Evolutionary conservation across 2,797 vertebrate genomes (phyloP).

Genomic region (Catharus ustulatus): DNA sequence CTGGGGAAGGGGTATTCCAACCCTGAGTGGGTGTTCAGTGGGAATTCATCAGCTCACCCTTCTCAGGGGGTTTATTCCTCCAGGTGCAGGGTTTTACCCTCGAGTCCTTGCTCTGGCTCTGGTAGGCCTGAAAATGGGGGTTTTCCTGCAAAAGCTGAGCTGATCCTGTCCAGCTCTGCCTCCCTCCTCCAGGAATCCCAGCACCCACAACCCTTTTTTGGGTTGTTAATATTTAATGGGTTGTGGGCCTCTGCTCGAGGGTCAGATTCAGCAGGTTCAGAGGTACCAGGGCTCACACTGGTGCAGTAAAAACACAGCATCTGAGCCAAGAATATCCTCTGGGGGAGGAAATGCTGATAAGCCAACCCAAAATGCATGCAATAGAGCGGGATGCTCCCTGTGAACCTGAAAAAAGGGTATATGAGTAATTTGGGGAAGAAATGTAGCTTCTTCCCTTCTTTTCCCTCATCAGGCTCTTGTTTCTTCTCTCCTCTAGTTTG

Average conservation of each 20-base stretch:
- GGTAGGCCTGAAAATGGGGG: not conserved
- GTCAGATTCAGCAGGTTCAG: not conserved
- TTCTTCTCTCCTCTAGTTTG: constrained; percentile 81
- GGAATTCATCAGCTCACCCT: not conserved
- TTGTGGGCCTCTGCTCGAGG: rapidly evolving
- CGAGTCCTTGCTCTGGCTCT: rapidly evolving
- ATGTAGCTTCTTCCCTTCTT: not conserved
- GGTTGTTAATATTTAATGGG: not conserved
- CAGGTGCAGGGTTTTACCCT: not conserved
- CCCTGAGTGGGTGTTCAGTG: rapidly evolving
- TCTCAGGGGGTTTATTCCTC: not conserved
- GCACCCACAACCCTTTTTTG: not conserved
- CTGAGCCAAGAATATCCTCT: not conserved
- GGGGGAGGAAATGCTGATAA: not conserved
- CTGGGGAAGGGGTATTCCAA: not conserved
- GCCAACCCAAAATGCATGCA: not conserved
- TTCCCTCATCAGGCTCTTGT: not conserved
- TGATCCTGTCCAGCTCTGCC: rapidly evolving
- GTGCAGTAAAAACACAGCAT: not conserved
- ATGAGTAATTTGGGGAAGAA: not conserved
- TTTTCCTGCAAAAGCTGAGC: not conserved
- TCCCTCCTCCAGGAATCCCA: rapidly evolving
- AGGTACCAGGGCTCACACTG: not conserved
- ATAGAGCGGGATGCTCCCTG: not conserved
- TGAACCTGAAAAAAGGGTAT: not conserved